These are phyloP conservation scores for Chromoteleia sp. DNA, from an alignment of 2,888 invertebrate genomes.

Conservation along the genomic window DNA sequence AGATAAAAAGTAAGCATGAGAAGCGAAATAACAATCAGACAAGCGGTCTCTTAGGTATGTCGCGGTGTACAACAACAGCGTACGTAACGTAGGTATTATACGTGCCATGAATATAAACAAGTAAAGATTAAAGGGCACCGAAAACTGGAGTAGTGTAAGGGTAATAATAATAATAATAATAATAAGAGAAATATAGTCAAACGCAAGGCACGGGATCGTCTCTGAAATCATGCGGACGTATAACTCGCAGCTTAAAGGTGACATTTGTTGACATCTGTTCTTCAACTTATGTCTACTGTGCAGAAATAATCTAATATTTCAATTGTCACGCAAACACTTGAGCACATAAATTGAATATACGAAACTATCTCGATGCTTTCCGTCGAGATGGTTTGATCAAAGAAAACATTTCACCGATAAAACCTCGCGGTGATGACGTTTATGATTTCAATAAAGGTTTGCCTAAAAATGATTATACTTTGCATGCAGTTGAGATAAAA, in stretches of 20 bases:
- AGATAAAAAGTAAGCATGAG: neutral
- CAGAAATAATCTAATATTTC: slow-evolving; percentile 41
- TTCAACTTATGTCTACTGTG: neutral
- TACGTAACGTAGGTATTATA: slow-evolving; percentile 16
- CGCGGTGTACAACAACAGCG: neutral
- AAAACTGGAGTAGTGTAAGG: slow-evolving; percentile 6
- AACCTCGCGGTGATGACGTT: too few species aligned
- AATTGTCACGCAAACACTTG: too few species aligned
- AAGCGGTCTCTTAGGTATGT: slow-evolving; percentile 5
- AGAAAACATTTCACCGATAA: too few species aligned
- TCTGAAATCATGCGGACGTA: slow-evolving; percentile 55
- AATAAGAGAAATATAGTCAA: too few species aligned
- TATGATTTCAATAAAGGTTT: too few species aligned
- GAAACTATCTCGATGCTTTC: too few species aligned
- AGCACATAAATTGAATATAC: too few species aligned
- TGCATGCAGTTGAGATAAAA: too few species aligned
- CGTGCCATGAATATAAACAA: slow-evolving; percentile 48
- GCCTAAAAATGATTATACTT: too few species aligned
- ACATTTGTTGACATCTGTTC: slow-evolving; percentile 38
- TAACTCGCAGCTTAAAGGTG: slow-evolving; percentile 39
- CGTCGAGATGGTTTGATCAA: too few species aligned
- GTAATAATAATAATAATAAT: slow-evolving; percentile 10
- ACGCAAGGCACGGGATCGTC: slow-evolving; percentile 36
- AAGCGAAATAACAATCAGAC: slow-evolving; percentile 24
- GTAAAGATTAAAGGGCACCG: neutral